Evolutionary conservation across 2,113 vertebrate species (phyloP).

Genomic region (Tursiops truncatus): DNA sequence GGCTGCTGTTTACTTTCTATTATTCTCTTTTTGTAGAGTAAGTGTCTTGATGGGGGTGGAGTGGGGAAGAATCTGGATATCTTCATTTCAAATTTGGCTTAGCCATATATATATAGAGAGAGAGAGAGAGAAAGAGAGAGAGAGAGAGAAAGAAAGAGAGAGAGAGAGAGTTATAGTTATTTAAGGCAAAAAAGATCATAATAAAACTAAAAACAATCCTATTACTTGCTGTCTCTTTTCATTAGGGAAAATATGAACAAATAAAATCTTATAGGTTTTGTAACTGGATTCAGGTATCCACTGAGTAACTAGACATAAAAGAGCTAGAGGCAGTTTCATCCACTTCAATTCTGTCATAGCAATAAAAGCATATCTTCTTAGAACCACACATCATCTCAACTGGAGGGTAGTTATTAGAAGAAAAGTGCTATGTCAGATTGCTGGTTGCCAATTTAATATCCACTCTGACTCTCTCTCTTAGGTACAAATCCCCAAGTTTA

Average conservation of each 20-base stretch:
- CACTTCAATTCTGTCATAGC: conserved; percentile 18
- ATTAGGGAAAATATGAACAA: conserved; percentile 40
- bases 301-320: not conserved
- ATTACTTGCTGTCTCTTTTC: not conserved
- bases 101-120: not conserved
- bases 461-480: not conserved
- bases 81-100: not conserved
- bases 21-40: not conserved
- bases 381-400: not conserved
- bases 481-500: not conserved
- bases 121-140: too few species aligned
- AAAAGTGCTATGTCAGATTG: not conserved
- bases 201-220: not conserved
- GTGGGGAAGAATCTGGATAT: not conserved
- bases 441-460: not conserved
- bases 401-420: not conserved
- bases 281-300: not conserved
- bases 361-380: conserved; percentile 42
- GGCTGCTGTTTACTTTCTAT: not conserved
- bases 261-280: not conserved
- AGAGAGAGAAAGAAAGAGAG: too few species aligned
- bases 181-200: not conserved
- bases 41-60: not conserved
- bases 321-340: not conserved
- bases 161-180: not conserved